Conservation (phyloP, 2,888 invertebrate species). For the Bhutanitis thaidina region DNA sequence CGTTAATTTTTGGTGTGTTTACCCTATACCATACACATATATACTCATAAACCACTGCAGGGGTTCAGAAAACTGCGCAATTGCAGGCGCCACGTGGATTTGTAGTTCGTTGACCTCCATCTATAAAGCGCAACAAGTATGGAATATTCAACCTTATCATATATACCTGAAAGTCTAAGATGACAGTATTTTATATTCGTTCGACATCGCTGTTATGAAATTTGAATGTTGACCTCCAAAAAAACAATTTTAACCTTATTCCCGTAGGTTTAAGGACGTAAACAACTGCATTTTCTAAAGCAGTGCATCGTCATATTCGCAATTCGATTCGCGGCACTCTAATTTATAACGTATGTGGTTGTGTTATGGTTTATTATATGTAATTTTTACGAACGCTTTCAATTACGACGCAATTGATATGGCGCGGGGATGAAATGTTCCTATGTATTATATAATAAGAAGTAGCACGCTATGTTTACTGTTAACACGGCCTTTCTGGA, state of each 20-base stretch:
- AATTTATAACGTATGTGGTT: neutral
- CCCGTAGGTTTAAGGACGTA: conserved; percentile 1
- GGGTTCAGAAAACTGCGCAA: conserved; percentile 72
- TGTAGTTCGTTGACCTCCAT: conserved; percentile 57
- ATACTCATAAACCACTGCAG: conserved; percentile 64
- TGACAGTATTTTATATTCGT: conserved; percentile 20
- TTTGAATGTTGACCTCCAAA: neutral
- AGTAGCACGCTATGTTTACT: conserved; percentile 19
- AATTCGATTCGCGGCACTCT: neutral
- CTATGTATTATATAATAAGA: conserved; percentile 16
- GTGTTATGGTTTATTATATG: neutral
- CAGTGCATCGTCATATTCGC: neutral
- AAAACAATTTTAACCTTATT: conserved; percentile 3
- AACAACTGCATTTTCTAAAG: conserved; percentile 5
- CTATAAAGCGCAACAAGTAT: conserved; percentile 19
- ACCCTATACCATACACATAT: conserved; percentile 44
- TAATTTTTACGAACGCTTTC: neutral
- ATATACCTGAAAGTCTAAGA: conserved; percentile 20
- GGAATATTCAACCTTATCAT: conserved; percentile 22
- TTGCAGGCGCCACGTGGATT: conserved; percentile 67
- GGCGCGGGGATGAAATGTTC: conserved; percentile 15
- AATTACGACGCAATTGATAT: conserved; percentile 20
- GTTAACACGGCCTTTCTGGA: too few species aligned
- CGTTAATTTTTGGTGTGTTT: conserved; percentile 19
- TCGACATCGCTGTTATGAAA: conserved; percentile 1